Evolutionary conservation across 2,113 vertebrate species (phyloP).

Genomic region (Tenrec ecaudatus): DNA sequence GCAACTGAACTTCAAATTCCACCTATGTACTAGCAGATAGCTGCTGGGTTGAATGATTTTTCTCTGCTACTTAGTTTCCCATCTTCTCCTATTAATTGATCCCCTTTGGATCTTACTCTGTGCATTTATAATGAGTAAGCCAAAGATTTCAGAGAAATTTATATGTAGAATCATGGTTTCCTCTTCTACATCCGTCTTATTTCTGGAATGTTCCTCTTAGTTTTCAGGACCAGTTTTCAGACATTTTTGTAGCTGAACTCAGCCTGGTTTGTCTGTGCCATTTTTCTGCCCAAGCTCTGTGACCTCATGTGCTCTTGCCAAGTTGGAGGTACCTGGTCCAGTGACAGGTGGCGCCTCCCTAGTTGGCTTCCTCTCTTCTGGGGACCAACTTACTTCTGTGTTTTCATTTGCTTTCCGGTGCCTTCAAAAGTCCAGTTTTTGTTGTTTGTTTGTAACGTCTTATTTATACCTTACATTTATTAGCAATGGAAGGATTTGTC

Average conservation of each 20-base stretch:
- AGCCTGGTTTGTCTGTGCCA: background rate
- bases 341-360: background rate
- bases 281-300: background rate
- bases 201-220: background rate
- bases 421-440: background rate
- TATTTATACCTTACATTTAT: background rate
- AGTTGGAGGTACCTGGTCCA: background rate
- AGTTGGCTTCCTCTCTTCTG: background rate
- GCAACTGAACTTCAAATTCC: background rate
- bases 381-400: background rate
- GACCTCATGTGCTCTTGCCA: background rate
- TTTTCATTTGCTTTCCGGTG: background rate
- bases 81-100: background rate
- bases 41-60: background rate
- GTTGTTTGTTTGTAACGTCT: background rate
- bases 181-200: background rate
- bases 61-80: background rate
- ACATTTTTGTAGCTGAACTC: background rate
- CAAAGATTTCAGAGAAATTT: background rate
- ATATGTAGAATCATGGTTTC: background rate
- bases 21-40: background rate
- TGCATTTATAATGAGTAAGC: background rate
- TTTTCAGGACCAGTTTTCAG: background rate
- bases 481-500: background rate
- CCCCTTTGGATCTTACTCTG: background rate